phyloP scores from a whole-genome alignment of 2,797 vertebrate species.

The Phyllotis vaccarum region DNA sequence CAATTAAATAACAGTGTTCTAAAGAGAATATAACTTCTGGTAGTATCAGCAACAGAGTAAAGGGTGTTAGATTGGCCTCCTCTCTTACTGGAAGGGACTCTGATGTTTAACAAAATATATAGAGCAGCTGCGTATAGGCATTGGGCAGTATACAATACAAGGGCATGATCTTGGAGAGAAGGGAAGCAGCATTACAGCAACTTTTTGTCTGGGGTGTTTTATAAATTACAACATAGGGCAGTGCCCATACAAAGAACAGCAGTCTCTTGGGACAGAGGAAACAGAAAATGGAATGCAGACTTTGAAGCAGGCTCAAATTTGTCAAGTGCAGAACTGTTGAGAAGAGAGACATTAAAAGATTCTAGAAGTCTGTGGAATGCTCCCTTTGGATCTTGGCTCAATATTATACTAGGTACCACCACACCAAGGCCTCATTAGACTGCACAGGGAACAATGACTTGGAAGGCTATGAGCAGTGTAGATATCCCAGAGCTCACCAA shows the following conservation, averaged over 20 bases:
- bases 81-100: conserved; percentile 24
- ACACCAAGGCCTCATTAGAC: background rate
- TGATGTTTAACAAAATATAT: conserved; percentile 38
- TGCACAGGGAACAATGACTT: conserved; percentile 5
- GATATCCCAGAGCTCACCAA: background rate
- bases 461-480: background rate
- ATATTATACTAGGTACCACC: background rate
- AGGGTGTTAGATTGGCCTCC: background rate
- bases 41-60: background rate
- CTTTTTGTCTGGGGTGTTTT: conserved; percentile 49
- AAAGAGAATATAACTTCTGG: conserved; percentile 42
- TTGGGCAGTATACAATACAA: background rate
- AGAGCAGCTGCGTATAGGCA: conserved; percentile 12
- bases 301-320: conserved; percentile 2
- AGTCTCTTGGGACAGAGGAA: background rate
- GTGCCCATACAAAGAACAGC: conserved; percentile 31
- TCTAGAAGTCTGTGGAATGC: background rate
- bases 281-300: background rate
- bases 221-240: background rate
- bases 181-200: conserved; percentile 12
- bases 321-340: background rate
- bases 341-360: background rate
- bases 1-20: conserved; percentile 66
- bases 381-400: background rate
- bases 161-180: conserved; percentile 31